Conservation (phyloP, 2,797 vertebrate genomes). For the Buphagus erythrorhynchus region DNA sequence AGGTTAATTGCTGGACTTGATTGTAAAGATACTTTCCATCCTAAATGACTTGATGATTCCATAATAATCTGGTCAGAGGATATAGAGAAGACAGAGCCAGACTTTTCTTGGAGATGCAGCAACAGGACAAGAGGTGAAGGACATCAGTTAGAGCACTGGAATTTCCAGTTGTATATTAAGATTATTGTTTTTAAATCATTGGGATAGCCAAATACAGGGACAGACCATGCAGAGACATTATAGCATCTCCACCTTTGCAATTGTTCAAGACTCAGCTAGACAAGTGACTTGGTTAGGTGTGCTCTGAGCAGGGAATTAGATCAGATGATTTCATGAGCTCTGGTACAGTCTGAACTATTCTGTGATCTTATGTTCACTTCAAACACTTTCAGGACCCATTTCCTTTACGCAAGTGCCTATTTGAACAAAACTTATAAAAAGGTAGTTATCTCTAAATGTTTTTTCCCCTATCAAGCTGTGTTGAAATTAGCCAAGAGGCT, state of each 20-base stretch:
- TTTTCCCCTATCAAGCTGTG: not conserved
- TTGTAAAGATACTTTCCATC: not conserved
- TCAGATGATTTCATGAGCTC: not conserved
- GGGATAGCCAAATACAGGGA: not conserved
- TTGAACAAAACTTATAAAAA: not conserved
- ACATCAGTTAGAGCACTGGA: not conserved
- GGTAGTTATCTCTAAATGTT: not conserved
- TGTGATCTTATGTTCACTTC: not conserved
- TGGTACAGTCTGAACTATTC: not conserved
- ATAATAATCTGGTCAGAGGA: not conserved
- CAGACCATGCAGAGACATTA: not conserved
- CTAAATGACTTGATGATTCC: not conserved
- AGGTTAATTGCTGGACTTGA: not conserved
- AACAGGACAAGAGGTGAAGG: not conserved
- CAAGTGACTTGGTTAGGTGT: not conserved
- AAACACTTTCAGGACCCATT: not conserved
- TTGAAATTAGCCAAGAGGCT: not conserved
- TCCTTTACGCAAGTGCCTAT: not conserved
- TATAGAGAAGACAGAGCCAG: not conserved
- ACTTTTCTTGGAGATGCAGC: not conserved
- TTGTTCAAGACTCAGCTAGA: not conserved
- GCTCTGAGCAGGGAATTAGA: not conserved
- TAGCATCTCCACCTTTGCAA: not conserved
- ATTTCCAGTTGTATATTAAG: not conserved
- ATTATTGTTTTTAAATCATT: not conserved